Percentiles rank a stretch among this genome's conserved stretches.
These are phyloP conservation scores for Lophochroa leadbeateri DNA, from an alignment of 2,113 vertebrate genomes.

Conservation along the genomic window DNA sequence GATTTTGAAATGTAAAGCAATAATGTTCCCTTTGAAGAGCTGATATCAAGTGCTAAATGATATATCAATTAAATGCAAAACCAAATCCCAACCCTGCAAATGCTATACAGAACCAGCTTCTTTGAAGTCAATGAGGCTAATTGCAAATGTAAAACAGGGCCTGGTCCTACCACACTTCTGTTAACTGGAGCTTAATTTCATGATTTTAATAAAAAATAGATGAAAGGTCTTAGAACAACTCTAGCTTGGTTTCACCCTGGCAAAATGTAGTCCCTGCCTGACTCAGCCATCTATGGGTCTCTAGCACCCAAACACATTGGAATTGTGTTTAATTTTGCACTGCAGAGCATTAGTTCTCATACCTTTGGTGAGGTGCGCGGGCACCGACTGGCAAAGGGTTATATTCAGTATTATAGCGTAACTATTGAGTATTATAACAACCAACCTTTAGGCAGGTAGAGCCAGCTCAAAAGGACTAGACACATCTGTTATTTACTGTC, in stretches of 20 bases:
- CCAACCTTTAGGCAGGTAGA: background rate
- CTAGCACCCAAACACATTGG: background rate
- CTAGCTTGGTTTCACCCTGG: background rate
- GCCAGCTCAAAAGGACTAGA: background rate
- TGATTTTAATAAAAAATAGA: background rate
- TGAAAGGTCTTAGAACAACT: background rate
- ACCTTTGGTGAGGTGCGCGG: background rate
- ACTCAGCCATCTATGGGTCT: background rate
- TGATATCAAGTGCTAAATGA: conserved; percentile 38
- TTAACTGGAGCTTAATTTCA: background rate
- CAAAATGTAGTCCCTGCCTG: background rate
- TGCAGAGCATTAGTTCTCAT: background rate
- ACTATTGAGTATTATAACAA: background rate
- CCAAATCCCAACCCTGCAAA: conserved; percentile 6
- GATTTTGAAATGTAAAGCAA: conserved; percentile 40
- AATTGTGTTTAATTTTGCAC: background rate
- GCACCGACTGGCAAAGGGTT: accelerated
- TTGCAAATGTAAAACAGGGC: conserved; percentile 2
- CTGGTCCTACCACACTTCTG: background rate
- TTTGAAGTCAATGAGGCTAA: conserved; percentile 56
- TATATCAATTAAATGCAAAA: conserved; percentile 41
- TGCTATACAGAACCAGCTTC: background rate
- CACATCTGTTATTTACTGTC: background rate
- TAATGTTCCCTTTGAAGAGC: conserved; percentile 42
- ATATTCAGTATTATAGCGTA: background rate